Conservation (phyloP, 1,140 invertebrate species). For the Drosophila kurseongensis region DNA sequence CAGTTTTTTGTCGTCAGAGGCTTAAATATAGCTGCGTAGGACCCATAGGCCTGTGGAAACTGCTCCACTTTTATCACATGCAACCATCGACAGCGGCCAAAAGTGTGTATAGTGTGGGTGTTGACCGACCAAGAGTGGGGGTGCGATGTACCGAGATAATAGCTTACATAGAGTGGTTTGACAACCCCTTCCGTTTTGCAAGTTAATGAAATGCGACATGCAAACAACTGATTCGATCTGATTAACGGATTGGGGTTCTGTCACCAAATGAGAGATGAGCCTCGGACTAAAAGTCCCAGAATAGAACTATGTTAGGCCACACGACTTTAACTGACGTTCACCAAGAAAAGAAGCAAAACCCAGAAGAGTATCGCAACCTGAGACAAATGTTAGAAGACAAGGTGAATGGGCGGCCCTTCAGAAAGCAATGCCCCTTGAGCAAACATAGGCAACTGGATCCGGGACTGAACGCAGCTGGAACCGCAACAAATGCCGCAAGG, state of each 20-base stretch:
- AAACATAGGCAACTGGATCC: constrained; percentile 7
- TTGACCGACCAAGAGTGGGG: constrained; percentile 10
- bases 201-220: constrained; percentile 53
- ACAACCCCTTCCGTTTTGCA: constrained; percentile 29
- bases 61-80: constrained; percentile 74
- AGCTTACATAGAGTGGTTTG: constrained; percentile 3
- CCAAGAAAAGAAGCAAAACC: neutral
- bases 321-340: too few species aligned
- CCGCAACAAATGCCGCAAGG: constrained; percentile 57
- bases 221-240: constrained; percentile 38
- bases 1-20: constrained; percentile 41
- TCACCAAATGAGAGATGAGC: neutral
- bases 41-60: neutral
- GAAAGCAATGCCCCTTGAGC: constrained; percentile 3
- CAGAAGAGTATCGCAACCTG: neutral
- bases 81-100: constrained; percentile 53
- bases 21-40: constrained; percentile 48
- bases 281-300: neutral
- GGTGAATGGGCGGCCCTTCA: neutral
- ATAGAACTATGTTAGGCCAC: neutral
- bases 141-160: neutral
- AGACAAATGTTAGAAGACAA: neutral
- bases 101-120: constrained; percentile 27
- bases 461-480: constrained; percentile 4
- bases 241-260: constrained; percentile 27